Base-by-base conservation (phyloP, 1,140 invertebrate species). In the Penaeus vannamei region DNA sequence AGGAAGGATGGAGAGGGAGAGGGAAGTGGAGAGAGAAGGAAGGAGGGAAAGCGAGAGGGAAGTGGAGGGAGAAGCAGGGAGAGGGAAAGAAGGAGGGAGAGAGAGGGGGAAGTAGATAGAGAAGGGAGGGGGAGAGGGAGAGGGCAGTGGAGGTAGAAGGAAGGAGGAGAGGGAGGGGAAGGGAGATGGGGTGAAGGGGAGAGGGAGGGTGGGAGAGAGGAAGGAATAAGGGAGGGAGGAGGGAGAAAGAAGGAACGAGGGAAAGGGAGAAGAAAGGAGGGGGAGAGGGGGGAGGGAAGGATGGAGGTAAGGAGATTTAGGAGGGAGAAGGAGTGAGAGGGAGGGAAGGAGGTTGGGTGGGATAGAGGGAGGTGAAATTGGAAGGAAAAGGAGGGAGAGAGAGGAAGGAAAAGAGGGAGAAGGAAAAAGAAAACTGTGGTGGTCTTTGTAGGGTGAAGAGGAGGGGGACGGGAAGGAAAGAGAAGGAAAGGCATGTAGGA, bases 61-160 rank as follows among this genome's bases (percentile, higher is more conserved):
- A 53, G 61, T 46, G 61, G 53, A 61, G 53, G 61, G 81, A 83
- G 53, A 61, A 53, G 60, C 46, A 60, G 81, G 60, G 81, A 83
- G 81, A 64, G 82, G 17, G 26, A 32, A 60, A 29, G 60, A 64
- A 26, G 32, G 59, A 8, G 60, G 32, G 60, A 32, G 60, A 64
- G 29, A 17, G 29, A 19, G 61, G 36, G 10, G 61, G 26, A 66
- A 14, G 26, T 23, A 29, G 32, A 32, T 10, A 20, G 79, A 81
- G 36, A 46, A 36, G 46, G n/a, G 76, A n/a, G 81, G 29, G 42
- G 29, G 59, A 61, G 61, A 23, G 82, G 23, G 62, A 64, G 82
- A 62, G 61, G 62, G 61, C 26, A 29, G 36, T 29, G n/a, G 36
- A 36, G 64, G 36, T 23, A 17, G 64, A 64, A 62, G 53, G 36